Evolutionary conservation across 2,888 invertebrate genomes (phyloP), one percentile per base, ranked within the genome.

Genomic region (Agrenia bidenticulata): DNA sequence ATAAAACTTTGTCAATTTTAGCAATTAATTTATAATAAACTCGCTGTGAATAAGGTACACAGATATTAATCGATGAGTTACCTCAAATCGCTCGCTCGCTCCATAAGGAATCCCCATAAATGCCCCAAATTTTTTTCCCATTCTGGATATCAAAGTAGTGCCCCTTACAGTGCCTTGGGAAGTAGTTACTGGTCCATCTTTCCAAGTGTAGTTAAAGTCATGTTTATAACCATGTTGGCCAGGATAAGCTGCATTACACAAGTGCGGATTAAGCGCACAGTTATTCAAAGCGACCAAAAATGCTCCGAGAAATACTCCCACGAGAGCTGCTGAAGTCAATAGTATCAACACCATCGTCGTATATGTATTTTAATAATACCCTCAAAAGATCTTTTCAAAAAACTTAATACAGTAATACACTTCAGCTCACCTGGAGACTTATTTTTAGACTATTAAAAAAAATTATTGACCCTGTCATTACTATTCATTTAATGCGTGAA

Each of bases 41-140:
- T 39, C 9, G 9, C 15, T 15, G 39, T 39, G 39, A 15, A 11
- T 39, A 11, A 39, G 15, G 15, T 39, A 11, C 7, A 39, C 39
- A 39, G 7, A 7, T 11, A 39, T 11, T 39, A 19, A 11, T 5
- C 9, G 2, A 45, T 17, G 15, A 15, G 2, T 56, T 63, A 67
- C 72, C 66, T 72, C 69, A 57, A 72, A 72, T 45, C 67, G 24
- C 2, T n/a, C 27, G 5, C 59, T n/a, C n/a, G n/a, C n/a, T n/a
- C n/a, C n/a, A 27, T 64, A 59, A 5, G 64, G 59, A 11, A 63
- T 63, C 1, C 63, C 63, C 2, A 63, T 21, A 21, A 63, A 63
- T 5, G 63, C 63, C 26, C 17, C 19, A 32, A 56, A 63, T 45
- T n/a, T 56, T 27, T 23, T 45, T 15, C 63, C 63, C 15, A 21